Conservation (phyloP, 2,113 vertebrate genomes). For the Uria aalge region DNA sequence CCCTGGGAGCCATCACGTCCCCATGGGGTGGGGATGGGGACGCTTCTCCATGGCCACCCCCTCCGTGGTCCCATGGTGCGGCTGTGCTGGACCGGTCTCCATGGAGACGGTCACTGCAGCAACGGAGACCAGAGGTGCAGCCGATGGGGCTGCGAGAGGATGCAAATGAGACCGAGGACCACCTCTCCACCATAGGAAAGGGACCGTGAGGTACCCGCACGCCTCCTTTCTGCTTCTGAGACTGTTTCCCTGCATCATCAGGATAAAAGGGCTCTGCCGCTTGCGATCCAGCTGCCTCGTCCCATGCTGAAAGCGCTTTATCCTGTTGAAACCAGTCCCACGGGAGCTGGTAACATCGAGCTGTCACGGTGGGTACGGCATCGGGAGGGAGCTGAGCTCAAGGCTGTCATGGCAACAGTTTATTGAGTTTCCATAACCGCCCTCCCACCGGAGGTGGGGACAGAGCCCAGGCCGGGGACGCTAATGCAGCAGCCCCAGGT, state of each 20-base stretch:
- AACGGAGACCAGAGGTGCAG: neutral
- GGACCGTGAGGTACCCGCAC: neutral
- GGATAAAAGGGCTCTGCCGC: neutral
- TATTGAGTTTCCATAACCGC: neutral
- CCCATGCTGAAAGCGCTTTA: neutral
- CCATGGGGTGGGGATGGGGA: neutral
- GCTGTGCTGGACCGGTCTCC: slow-evolving; percentile 13
- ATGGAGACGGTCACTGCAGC: slow-evolving; percentile 46
- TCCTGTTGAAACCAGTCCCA: neutral
- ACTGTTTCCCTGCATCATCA: neutral
- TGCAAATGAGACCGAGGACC: neutral
- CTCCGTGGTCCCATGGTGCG: neutral
- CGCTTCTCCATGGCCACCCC: neutral
- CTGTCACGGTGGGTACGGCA: neutral
- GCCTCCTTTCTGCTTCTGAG: neutral
- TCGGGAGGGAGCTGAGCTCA: neutral
- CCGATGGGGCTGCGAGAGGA: neutral
- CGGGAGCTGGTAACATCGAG: neutral
- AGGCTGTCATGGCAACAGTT: slow-evolving; percentile 38
- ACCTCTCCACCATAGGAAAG: neutral
- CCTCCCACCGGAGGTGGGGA: neutral
- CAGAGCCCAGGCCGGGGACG: neutral
- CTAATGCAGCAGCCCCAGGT: neutral
- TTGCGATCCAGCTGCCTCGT: neutral
- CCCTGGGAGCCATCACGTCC: neutral